Evolutionary conservation across 2,888 invertebrate species (phyloP).

Genomic region (Physocephala rufipes): DNA sequence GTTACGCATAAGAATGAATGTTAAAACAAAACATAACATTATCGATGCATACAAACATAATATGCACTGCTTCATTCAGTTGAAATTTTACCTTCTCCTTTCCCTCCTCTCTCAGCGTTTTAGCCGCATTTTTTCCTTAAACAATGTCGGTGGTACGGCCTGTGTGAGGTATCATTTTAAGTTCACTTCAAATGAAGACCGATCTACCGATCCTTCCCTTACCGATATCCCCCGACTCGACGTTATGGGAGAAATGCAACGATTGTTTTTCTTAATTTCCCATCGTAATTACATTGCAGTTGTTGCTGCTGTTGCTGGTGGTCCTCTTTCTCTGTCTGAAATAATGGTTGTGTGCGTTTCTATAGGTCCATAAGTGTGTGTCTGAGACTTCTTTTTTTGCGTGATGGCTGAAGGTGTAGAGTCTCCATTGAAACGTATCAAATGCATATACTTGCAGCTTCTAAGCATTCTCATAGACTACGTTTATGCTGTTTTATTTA

Average conservation of each 20-base stretch:
- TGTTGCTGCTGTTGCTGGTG: neutral
- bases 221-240: no score
- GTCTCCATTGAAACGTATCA: no score
- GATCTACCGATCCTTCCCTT: no score
- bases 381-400: neutral
- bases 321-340: no score
- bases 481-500: no score
- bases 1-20: no score
- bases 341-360: neutral
- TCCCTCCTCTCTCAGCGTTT: neutral
- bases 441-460: no score
- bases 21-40: neutral
- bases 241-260: no score
- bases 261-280: neutral
- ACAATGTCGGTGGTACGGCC: neutral
- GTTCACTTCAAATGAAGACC: no score
- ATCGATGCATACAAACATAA: constrained; percentile 7
- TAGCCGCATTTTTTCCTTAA: neutral
- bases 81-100: neutral
- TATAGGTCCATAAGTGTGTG: neutral
- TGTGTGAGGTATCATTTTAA: no score
- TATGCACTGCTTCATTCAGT: neutral
- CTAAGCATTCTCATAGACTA: no score
- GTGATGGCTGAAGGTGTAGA: no score
- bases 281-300: neutral